These are phyloP conservation scores for Eupithecia vulgata DNA, from an alignment of 2,888 invertebrate species.

Conservation along the genomic window DNA sequence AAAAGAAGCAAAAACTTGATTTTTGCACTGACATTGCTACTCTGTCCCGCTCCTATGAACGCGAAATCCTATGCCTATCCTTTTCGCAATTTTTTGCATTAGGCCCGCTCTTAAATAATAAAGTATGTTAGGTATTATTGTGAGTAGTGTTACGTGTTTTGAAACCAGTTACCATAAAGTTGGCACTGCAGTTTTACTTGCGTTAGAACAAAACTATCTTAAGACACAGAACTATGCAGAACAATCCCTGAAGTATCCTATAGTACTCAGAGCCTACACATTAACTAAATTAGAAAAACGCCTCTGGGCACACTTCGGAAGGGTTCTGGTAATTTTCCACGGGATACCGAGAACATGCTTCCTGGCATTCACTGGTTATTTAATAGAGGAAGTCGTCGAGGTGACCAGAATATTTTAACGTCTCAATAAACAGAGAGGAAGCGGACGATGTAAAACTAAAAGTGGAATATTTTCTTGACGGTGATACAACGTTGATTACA, in stretches of 20 bases:
- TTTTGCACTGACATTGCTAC: no score
- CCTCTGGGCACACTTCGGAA: not conserved
- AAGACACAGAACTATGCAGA: not conserved
- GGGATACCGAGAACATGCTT: not conserved
- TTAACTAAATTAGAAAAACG: not conserved
- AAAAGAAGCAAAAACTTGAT: no score
- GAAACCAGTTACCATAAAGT: no score
- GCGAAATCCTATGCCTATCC: no score
- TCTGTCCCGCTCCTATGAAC: no score
- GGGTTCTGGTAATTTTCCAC: not conserved
- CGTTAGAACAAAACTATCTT: no score
- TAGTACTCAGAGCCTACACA: not conserved
- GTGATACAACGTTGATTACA: not conserved
- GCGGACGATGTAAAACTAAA: constrained; percentile 5
- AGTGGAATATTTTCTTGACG: constrained; percentile 5
- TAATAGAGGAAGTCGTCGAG: constrained; percentile 3
- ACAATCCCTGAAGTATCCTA: not conserved
- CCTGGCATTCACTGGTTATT: not conserved
- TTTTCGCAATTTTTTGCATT: no score
- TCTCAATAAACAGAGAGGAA: constrained; percentile 9
- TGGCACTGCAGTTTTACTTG: no score
- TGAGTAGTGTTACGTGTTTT: no score
- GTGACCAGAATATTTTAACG: constrained; percentile 11
- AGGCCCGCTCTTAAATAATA: no score
- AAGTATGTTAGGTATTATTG: no score